Evolutionary conservation across 2,888 invertebrate species (phyloP), one percentile per base, ranked within the genome.

Genomic region (Hyppa rectilinea): DNA sequence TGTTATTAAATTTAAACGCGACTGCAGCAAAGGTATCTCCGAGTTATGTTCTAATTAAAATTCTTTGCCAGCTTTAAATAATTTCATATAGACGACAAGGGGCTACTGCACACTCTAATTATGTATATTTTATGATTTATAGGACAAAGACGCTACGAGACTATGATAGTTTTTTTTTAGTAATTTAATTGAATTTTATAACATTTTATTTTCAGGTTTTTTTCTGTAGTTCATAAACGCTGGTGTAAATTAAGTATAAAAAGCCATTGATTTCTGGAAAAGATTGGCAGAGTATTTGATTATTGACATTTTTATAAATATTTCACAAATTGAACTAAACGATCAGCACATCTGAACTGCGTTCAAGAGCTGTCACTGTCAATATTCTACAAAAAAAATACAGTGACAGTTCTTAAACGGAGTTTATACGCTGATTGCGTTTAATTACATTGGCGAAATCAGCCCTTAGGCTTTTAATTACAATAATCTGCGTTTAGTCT

Each of bases 41-140:
- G 23, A 61, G 67, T 23, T 12, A 34, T 6, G 45, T 61, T 75
- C 58, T 29, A 69, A 62, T 76, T 75, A 69, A 75, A 75, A 69
- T 75, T 62, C 61, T 52, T 61, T 58, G 23, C 34, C 1, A 17
- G 56, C 29, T 58, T 52, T 43, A 38, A 43, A 68, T 68, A 58
- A 75, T 60, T 67, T 55, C n/a, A 40, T 20, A 34, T 40, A 34
- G 14, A 49, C 1, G 5, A 55, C 34, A 36, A 10, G 14, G 9
- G 4, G 20, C 12, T 56, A 2, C 26, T 55, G 12, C 14, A 55
- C 7, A 17, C 20, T 2, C 2, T n/a, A n/a, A n/a, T n/a, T n/a
- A n/a, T n/a, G 12, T 47, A 29, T 26, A 12, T 56, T 40, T 40
- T 29, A 4, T 34, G 4, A n/a, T 23, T 12, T 34, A 14, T 26